Conservation (phyloP, 1,140 invertebrate species). For the Drosophila hydei region DNA sequence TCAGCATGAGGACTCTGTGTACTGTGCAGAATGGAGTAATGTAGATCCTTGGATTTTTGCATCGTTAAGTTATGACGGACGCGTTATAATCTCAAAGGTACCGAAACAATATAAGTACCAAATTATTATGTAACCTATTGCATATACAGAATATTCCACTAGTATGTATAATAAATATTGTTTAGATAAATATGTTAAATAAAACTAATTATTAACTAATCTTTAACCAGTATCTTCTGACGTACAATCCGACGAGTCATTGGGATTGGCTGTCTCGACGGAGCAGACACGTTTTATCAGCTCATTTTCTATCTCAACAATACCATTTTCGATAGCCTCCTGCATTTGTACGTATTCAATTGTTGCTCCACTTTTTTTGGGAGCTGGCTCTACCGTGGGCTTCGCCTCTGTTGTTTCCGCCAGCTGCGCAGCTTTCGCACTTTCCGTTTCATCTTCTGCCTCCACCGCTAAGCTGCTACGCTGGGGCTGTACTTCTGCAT, state of each 20-base stretch:
- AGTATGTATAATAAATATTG: conserved; percentile 15
- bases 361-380: conserved; percentile 62
- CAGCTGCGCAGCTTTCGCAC: conserved; percentile 21
- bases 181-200: conserved; percentile 36
- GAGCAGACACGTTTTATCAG: conserved; percentile 79
- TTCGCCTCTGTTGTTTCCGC: conserved; percentile 12
- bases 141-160: conserved; percentile 20
- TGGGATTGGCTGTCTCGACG: conserved; percentile 79
- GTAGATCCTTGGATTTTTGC: conserved; percentile 99
- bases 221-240: conserved; percentile 78
- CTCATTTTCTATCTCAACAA: conserved; percentile 78
- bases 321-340: conserved; percentile 78
- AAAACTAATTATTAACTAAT: conserved; percentile 1
- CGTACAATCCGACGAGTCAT: conserved; percentile 83
- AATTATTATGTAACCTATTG: conserved; percentile 87
- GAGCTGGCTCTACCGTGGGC: conserved; percentile 43
- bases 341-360: conserved; percentile 84
- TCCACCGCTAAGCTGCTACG: conserved; percentile 87
- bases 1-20: conserved; percentile 99
- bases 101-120: conserved; percentile 96
- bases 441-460: conserved; percentile 85
- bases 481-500: conserved; percentile 86
- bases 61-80: conserved; percentile 97
- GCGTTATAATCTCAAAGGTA: conserved; percentile 96
- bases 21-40: conserved; percentile 97